Conservation (phyloP, 2,113 vertebrate species). For the Istiophorus platypterus region DNA sequence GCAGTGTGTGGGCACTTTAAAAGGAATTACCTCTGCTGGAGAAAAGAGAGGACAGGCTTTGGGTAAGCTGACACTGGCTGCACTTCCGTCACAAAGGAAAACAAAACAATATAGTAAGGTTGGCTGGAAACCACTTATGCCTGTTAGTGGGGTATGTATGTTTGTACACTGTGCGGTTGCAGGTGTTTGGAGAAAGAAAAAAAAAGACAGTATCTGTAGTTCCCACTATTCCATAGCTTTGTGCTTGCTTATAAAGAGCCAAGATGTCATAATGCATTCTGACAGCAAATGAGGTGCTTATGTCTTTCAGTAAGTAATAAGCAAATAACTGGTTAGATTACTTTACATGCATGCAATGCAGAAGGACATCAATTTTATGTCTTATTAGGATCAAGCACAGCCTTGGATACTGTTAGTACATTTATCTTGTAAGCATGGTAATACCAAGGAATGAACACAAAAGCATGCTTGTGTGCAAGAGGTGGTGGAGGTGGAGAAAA, state of each 20-base stretch:
- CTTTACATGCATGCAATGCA: slow-evolving; percentile 11
- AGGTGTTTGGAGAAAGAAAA: slow-evolving; percentile 40
- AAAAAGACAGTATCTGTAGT: slow-evolving; percentile 6
- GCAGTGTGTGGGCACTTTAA: slow-evolving; percentile 50
- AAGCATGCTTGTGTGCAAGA: not conserved
- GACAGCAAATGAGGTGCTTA: slow-evolving; percentile 22
- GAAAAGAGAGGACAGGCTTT: slow-evolving; percentile 33
- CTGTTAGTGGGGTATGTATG: slow-evolving; percentile 23
- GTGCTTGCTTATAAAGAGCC: not conserved
- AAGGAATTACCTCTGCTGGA: slow-evolving; percentile 61
- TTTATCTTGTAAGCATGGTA: slow-evolving; percentile 30
- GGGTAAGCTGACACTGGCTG: slow-evolving; percentile 53
- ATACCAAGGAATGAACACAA: slow-evolving; percentile 23
- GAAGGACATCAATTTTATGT: slow-evolving; percentile 7
- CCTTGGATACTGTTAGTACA: slow-evolving; percentile 2
- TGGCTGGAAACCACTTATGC: slow-evolving; percentile 43
- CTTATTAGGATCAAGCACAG: slow-evolving; percentile 28
- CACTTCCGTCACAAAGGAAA: slow-evolving; percentile 59
- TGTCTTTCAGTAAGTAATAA: slow-evolving; percentile 19
- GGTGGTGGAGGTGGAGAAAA: slow-evolving; percentile 20
- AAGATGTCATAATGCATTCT: slow-evolving; percentile 2
- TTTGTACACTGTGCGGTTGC: slow-evolving; percentile 29
- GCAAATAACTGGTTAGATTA: slow-evolving; percentile 15
- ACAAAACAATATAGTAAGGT: slow-evolving; percentile 61
- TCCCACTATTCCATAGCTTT: slow-evolving; percentile 18